These are phyloP conservation scores for Streptopelia turtur DNA, from an alignment of 2,797 vertebrate species.

Conservation along the genomic window DNA sequence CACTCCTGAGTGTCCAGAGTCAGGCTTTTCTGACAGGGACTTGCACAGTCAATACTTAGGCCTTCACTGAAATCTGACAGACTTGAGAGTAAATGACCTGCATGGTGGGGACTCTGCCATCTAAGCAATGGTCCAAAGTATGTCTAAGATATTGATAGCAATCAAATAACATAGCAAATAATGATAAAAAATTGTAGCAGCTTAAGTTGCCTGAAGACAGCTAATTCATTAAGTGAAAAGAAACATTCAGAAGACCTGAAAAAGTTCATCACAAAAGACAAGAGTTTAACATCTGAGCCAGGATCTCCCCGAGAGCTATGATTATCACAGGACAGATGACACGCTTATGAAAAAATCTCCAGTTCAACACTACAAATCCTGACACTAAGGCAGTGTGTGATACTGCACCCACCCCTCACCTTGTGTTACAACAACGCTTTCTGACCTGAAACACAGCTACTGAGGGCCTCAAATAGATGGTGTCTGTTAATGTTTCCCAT, in stretches of 20 bases:
- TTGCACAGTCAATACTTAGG: fast-evolving
- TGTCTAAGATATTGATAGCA: background rate
- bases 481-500: background rate
- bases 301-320: background rate
- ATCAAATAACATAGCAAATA: background rate
- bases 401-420: background rate
- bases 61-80: background rate
- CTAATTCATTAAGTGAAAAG: background rate
- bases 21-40: fast-evolving
- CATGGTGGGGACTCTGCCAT: background rate
- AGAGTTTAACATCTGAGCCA: background rate
- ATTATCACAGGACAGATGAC: background rate
- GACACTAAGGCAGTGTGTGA: background rate
- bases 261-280: background rate
- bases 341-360: background rate
- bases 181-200: background rate
- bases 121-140: background rate
- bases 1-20: fast-evolving
- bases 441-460: background rate
- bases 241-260: background rate
- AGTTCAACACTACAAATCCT: background rate
- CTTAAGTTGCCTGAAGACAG: background rate
- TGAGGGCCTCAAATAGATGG: fast-evolving
- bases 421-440: background rate
- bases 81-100: background rate